Base-by-base conservation (phyloP, 1,140 invertebrate genomes). In the Bombus balteatus region DNA sequence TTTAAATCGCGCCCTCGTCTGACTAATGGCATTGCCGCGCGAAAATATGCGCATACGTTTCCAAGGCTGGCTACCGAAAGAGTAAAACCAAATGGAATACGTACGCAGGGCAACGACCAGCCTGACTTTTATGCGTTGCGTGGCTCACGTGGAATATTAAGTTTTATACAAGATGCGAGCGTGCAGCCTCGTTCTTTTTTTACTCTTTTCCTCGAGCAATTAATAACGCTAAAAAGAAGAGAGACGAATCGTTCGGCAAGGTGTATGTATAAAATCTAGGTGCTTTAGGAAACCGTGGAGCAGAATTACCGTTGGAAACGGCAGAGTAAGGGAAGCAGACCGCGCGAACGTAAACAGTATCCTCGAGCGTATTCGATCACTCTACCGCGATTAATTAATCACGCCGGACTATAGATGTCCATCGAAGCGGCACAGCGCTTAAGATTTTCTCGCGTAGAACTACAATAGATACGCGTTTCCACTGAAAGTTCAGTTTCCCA, bases 1-100 rank as follows among this genome's bases (percentile, higher is more conserved):
- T 83, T 57, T 81, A 72, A 72, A 81, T 71, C 78, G 65, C 39
- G 37, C n/a, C 73, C 41, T 28, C 66, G n/a, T 72, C 71, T 18
- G 53, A 43, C 81, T 77, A 83, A 83, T 83, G 43, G 71, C 39
- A 25, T 53, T 15, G 81, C 39, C 37, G n/a, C 1, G 80, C 65
- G 65, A 47, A 79, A 79, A 80, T 80, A 80, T 70, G 78, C 78
- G 78, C 65, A 39, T 43, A 41, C 53, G 80, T 71, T 74, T 47
- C 28, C 80, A n/a, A 3, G 10, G 32, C 2, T 22, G 2, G 12
- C n/a, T 9, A 37, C 1, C 6, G 34, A 37, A 59, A 39, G 18
- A 10, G 41, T 2, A 12, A 34, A 32, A 41, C 2, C 37, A 34
- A 39, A 15, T 1, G 1, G 37, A 18, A 28, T 59, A 77, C n/a